Evolutionary conservation across 2,113 vertebrate species (phyloP), one percentile per base, ranked within the genome.

Genomic region (Thryonomys swinderianus): DNA sequence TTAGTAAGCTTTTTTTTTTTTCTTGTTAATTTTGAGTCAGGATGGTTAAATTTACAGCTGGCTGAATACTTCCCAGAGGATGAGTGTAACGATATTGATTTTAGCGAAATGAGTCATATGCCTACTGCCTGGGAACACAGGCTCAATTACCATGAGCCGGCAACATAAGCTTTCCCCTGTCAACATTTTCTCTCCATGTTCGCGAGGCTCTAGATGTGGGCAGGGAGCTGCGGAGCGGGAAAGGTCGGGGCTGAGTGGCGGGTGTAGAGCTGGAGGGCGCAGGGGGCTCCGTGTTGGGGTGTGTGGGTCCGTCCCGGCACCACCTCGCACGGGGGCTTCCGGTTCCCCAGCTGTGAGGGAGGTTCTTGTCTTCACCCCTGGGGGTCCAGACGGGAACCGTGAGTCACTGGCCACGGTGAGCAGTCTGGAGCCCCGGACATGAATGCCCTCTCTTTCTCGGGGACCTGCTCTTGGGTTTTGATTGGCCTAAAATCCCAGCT

Each of bases 11-110:
- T 59, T 83, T 96, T 86, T 88, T n/a, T 67, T 74, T 27, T 27
- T 17, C 91, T 94, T 0, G 5, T 93, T 91, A 76, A 93, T 95
- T 97, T 95, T 59, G 93, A 92, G 89, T 94, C 95, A 92, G 96
- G 91, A 51, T 91, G 96, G 94, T 95, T 92, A 76, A 82, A 94
- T 97, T 97, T 89, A 94, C 91, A 94, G 97, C 96, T 93, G 96
- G 96, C 94, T 67, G 93, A 74, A 23, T 61, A 25, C 80, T 82
- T 95, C 94, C 95, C 96, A 32, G 96, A 96, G 96, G 95, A 82
- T 57, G 94, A 86, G 91, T 73, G 88, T 62, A 88, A 85, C 2
- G 55, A 51, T 92, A 92, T 92, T 91, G 97, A 95, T 80, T 83
- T 92, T 88, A 83, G 91, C 2, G 17, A 45, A 88, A 64, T 96